Percentiles rank a stretch among this genome's conserved stretches.
These are phyloP conservation scores for Tragelaphus strepsiceros DNA, from an alignment of 2,113 vertebrate genomes.

Conservation along the genomic window DNA sequence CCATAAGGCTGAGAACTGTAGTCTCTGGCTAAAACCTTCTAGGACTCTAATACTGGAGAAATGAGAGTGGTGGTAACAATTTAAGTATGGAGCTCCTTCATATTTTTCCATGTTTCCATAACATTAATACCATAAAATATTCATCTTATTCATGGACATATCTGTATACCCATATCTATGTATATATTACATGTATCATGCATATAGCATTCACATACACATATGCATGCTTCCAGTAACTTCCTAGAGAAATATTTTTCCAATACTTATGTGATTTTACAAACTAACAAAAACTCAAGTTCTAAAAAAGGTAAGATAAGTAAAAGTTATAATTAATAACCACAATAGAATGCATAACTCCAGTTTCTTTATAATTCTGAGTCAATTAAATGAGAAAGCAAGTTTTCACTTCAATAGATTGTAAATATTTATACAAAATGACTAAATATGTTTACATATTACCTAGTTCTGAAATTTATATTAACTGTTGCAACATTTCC, in stretches of 20 bases:
- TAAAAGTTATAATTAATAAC: neutral
- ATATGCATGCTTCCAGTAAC: neutral
- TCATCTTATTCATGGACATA: neutral
- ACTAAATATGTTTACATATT: neutral
- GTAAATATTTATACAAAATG: neutral
- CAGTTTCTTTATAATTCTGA: neutral
- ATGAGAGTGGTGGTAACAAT: neutral
- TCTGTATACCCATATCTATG: neutral
- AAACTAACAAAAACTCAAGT: conserved; percentile 31
- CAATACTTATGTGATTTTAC: neutral
- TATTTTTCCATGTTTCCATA: neutral
- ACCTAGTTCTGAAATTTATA: neutral
- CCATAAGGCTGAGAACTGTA: neutral
- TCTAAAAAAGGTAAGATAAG: neutral
- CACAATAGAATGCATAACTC: neutral
- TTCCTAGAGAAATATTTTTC: neutral
- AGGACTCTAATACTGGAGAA: neutral
- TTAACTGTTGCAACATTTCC: conserved; percentile 21
- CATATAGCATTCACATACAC: neutral
- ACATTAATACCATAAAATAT: neutral
- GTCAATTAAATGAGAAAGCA: neutral
- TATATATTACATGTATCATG: neutral
- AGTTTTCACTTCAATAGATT: neutral
- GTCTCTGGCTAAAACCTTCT: neutral
- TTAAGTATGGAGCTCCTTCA: neutral